Evolutionary conservation across 2,888 invertebrate species (phyloP).

Genomic region (Harmothoe impar): DNA sequence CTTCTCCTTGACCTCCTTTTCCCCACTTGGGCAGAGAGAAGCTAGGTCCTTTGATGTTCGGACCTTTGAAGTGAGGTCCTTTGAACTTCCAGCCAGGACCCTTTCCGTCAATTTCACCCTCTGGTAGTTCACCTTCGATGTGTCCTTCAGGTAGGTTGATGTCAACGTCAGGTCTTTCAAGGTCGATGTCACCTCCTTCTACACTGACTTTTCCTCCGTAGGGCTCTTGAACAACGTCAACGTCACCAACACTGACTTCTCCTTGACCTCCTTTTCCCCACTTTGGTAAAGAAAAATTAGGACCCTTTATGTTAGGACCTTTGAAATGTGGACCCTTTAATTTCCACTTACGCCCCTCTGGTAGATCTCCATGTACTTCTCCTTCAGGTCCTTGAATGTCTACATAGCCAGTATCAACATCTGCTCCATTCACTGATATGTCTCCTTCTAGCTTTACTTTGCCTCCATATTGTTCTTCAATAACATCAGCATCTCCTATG

Average conservation of each 20-base stretch:
- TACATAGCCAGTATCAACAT: background rate
- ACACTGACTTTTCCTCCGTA: conserved; percentile 27
- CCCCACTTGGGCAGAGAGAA: conserved; percentile 34
- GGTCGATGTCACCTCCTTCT: conserved; percentile 21
- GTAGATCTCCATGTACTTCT: background rate
- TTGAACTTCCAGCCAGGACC: background rate
- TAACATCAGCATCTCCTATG: conserved; percentile 42
- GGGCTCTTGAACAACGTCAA: conserved; percentile 35
- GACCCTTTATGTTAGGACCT: conserved; percentile 27
- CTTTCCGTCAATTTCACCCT: background rate
- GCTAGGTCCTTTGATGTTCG: conserved; percentile 33
- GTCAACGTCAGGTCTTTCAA: conserved; percentile 16
- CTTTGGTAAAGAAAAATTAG: conserved; percentile 22
- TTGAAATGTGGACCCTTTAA: conserved; percentile 52
- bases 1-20: conserved; percentile 36
- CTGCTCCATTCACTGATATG: background rate
- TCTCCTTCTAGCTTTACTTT: conserved; percentile 33
- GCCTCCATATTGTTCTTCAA: conserved; percentile 18
- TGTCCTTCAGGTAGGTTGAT: background rate
- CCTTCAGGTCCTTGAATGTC: background rate
- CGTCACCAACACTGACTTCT: conserved; percentile 48
- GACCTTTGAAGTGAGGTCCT: conserved; percentile 43
- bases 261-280: conserved; percentile 8
- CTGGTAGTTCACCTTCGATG: conserved; percentile 41
- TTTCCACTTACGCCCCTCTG: conserved; percentile 44